phyloP scores from a whole-genome alignment of 1,140 invertebrate genomes.

The Lucilia cuprina region DNA sequence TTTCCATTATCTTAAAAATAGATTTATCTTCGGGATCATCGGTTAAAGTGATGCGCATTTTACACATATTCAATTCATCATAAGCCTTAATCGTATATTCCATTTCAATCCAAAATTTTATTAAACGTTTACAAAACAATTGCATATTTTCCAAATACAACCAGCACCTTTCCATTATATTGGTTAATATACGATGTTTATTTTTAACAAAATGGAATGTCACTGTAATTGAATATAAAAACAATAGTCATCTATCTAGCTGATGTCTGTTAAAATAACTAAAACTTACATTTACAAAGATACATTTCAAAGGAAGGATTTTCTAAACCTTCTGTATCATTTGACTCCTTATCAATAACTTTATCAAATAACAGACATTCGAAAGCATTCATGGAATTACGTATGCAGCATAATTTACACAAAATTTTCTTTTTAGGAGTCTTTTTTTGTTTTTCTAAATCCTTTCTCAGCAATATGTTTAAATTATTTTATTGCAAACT shows the following conservation, averaged over 20 bases:
- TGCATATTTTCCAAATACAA: conserved; percentile 70
- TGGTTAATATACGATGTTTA: conserved; percentile 36
- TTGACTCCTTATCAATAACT: conserved; percentile 55
- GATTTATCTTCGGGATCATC: conserved; percentile 52
- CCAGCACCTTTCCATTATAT: conserved; percentile 64
- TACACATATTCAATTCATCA: conserved; percentile 81
- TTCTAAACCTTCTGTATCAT: conserved; percentile 62
- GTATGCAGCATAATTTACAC: conserved; percentile 64
- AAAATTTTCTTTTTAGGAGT: conserved; percentile 24
- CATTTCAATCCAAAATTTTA: conserved; percentile 59
- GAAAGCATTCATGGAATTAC: conserved; percentile 66
- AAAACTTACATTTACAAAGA: conserved; percentile 47
- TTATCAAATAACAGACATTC: conserved; percentile 66
- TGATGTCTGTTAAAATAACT: neutral
- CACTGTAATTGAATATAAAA: conserved; percentile 37
- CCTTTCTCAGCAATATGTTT: neutral
- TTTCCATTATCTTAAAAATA: conserved; percentile 48
- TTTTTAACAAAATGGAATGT: conserved; percentile 46
- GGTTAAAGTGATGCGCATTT: conserved; percentile 66
- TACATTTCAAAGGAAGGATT: conserved; percentile 59
- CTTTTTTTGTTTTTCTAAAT: neutral
- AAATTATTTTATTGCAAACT: conserved; percentile 21
- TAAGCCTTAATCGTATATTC: conserved; percentile 64
- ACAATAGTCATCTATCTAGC: neutral
- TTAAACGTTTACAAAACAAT: conserved; percentile 71